Percentiles rank a stretch among this genome's conserved stretches.
These are phyloP conservation scores for Nyctereutes procyonoides DNA, from an alignment of 2,113 vertebrate genomes.

Conservation along the genomic window DNA sequence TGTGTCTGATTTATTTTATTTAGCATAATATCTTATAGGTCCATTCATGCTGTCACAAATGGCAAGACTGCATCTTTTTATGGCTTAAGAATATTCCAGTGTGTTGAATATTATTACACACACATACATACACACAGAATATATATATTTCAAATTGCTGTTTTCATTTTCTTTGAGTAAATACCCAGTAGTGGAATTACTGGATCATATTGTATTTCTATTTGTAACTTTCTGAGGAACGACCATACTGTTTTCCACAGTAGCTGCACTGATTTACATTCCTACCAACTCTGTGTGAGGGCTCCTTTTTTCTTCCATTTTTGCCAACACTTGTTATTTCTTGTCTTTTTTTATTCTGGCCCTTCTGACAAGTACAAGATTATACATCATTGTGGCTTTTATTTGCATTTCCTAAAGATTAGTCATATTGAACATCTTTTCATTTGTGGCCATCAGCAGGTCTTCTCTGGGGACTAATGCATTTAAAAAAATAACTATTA, in stretches of 20 bases:
- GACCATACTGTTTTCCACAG: background rate
- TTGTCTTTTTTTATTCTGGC: background rate
- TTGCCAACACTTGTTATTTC: background rate
- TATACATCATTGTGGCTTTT: background rate
- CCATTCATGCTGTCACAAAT: background rate
- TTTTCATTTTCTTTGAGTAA: background rate
- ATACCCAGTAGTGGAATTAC: background rate
- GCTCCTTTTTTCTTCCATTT: background rate
- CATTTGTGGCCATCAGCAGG: background rate
- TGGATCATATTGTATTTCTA: background rate
- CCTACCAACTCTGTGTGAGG: background rate
- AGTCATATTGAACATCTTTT: background rate
- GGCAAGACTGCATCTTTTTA: background rate
- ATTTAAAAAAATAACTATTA: background rate
- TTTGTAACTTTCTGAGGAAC: background rate
- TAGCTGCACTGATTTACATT: background rate
- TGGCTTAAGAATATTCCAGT: background rate
- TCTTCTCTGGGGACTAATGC: background rate
- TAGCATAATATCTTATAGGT: background rate
- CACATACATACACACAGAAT: background rate
- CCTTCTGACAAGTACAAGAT: background rate
- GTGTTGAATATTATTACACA: background rate
- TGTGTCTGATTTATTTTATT: background rate
- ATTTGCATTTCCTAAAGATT: background rate
- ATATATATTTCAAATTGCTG: background rate